phyloP scores from a whole-genome alignment of 30 jellyfish, hydroid and myxozoan genomes.

The Hydractinia symbiolongicarpus region DNA sequence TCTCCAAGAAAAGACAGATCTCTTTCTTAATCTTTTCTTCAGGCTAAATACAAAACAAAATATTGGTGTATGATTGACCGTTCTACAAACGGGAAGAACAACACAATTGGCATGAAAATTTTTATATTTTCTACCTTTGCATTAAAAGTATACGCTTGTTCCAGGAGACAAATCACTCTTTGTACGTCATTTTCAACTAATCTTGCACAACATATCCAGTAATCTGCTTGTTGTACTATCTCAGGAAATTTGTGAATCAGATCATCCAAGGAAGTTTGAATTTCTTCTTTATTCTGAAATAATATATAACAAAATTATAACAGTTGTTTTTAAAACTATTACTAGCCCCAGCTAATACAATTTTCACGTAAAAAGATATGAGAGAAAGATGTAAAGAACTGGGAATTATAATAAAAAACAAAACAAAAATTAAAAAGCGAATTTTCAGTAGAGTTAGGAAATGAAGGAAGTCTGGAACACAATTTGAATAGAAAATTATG shows the following conservation, averaged over 20 bases:
- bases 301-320: not conserved
- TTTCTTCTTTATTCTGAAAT: conserved; percentile 23
- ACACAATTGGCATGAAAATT: no score
- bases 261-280: conserved; percentile 48
- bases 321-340: no score
- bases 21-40: conserved; percentile 51
- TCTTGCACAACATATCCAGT: conserved; percentile 61
- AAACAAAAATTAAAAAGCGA: no score
- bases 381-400: no score
- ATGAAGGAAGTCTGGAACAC: no score
- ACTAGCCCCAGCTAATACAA: no score
- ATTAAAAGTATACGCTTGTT: conserved; percentile 66
- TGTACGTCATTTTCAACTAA: conserved; percentile 44
- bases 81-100: no score
- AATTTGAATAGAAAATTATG: no score
- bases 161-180: conserved; percentile 61
- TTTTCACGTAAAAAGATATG: no score
- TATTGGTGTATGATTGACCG: not conserved
- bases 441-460: no score
- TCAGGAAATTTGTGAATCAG: conserved; percentile 54
- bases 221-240: conserved; percentile 47
- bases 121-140: conserved; percentile 34
- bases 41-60: conserved; percentile 43
- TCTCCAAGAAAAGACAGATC: conserved; percentile 48
- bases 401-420: no score